Base-by-base conservation (phyloP, 2,113 vertebrate genomes). In the Daboia siamensis region DNA sequence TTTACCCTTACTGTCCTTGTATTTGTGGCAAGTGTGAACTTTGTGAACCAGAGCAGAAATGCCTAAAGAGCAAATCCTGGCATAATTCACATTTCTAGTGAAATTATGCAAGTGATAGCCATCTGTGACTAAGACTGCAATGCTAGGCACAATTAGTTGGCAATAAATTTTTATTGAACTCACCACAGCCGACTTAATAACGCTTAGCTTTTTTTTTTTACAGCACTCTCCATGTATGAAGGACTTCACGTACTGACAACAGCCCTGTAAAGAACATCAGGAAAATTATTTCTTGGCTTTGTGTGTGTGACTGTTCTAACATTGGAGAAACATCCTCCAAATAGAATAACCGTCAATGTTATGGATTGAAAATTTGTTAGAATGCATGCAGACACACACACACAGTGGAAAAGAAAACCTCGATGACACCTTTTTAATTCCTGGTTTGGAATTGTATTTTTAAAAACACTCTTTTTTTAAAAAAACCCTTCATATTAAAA, bases 1-100 rank as follows among this genome's bases (percentile, higher is more conserved):
- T 95, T 93, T 94, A 74, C 85, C 94, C 86, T 86, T 93, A 89
- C 89, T 91, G 92, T 80, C 94, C 87, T 88, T 20, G 3, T 57
- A 61, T 89, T 94, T 56, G 29, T 17, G 74, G 88, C 88, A 94
- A 95, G 87, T 56, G 12, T 93, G 93, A 93, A 80, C 94, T 94
- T 93, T 91, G 69, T 59, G 93, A 96, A 91, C 48, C 86, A 94
- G 51, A 84, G 80, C 92, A 93, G 39, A 80, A 92, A 93, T 46
- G 59, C 26, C 74, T 4, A 80, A 94, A 91, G 59, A 95, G 92
- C 57, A 94, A 93, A 90, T 91, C 92, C 93, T 90, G 94, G 90
- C 90, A 51, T 51, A 93, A 95, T 93, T 94, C 57, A 91, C 39
- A 92, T 91, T 92, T 93, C 92, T 96, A 94, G 93, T 94, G 87